Conservation (phyloP, 2,113 vertebrate species). For the Pseudolaguvia tuberculata region DNA sequence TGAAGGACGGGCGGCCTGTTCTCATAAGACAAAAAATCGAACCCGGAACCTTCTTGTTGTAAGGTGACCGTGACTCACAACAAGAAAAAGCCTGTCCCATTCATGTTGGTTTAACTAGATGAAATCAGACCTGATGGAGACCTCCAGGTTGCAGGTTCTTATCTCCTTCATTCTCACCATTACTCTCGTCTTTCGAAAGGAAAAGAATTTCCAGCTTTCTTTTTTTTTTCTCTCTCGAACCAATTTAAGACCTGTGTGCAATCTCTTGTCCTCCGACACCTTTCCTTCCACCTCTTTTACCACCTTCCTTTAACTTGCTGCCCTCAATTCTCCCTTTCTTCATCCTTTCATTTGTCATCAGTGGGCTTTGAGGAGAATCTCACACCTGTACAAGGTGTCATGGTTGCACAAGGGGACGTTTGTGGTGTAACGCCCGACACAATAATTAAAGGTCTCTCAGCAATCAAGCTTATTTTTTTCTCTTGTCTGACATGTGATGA, state of each 20-base stretch:
- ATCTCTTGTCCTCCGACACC: slow-evolving; percentile 35
- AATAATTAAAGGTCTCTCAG: not conserved
- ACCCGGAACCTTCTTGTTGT: not conserved
- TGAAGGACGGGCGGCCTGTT: too few species aligned
- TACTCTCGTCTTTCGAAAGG: not conserved
- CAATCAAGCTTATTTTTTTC: slow-evolving; percentile 11
- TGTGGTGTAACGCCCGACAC: not conserved
- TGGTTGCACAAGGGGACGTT: not conserved
- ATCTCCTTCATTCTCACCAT: slow-evolving; percentile 12
- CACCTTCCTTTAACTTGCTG: slow-evolving; percentile 14
- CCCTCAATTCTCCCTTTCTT: slow-evolving; percentile 24
- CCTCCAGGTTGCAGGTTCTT: slow-evolving; percentile 1
- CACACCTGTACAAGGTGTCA: slow-evolving; percentile 17
- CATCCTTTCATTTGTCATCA: slow-evolving; percentile 37
- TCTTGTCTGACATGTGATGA: slow-evolving; percentile 29
- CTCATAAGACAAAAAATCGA: not conserved
- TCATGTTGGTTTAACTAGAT: slow-evolving; percentile 12
- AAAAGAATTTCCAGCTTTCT: not conserved
- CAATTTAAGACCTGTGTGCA: slow-evolving; percentile 40
- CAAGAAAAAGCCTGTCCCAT: too few species aligned
- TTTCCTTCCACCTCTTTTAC: slow-evolving; percentile 11
- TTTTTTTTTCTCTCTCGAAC: not conserved
- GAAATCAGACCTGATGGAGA: slow-evolving; percentile 7
- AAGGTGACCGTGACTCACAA: slow-evolving; percentile 9
- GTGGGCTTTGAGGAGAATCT: slow-evolving; percentile 21